Evolutionary conservation across 1,140 invertebrate genomes (phyloP).

Genomic region (Dendroctonus valens): DNA sequence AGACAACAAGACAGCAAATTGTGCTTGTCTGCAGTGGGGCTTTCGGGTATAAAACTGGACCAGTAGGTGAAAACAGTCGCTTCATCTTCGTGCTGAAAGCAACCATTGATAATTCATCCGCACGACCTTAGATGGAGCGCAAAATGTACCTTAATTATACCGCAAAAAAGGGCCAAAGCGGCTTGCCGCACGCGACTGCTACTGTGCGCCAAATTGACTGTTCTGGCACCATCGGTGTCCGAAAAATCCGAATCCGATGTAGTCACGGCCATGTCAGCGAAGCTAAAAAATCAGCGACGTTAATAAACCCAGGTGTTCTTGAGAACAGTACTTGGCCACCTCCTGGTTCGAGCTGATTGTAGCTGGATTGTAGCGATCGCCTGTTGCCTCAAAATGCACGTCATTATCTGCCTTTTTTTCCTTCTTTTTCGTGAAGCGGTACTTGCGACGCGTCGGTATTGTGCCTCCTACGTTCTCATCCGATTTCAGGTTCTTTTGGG

Average conservation of each 20-base stretch:
- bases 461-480: constrained; percentile 50
- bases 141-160: constrained; percentile 47
- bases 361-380: not conserved
- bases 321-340: not conserved
- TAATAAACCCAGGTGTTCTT: not conserved
- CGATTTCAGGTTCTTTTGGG: constrained; percentile 49
- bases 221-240: constrained; percentile 52
- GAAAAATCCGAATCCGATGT: constrained; percentile 59
- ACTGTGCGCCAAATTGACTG: constrained; percentile 41
- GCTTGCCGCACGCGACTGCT: constrained; percentile 55
- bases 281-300: too few species aligned
- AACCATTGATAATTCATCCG: not conserved
- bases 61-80: constrained; percentile 69
- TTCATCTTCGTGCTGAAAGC: constrained; percentile 54
- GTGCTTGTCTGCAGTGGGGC: constrained; percentile 48
- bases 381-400: not conserved
- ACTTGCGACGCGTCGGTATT: constrained; percentile 39
- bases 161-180: constrained; percentile 53
- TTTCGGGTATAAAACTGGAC: constrained; percentile 63
- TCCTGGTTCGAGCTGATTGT: not conserved
- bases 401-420: not conserved
- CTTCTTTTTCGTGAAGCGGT: not conserved
- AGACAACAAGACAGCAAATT: constrained; percentile 59
- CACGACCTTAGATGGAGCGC: not conserved
- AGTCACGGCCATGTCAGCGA: too few species aligned